Evolutionary conservation across 2,113 vertebrate genomes (phyloP).

Genomic region (mouse (Mus musculus)): DNA sequence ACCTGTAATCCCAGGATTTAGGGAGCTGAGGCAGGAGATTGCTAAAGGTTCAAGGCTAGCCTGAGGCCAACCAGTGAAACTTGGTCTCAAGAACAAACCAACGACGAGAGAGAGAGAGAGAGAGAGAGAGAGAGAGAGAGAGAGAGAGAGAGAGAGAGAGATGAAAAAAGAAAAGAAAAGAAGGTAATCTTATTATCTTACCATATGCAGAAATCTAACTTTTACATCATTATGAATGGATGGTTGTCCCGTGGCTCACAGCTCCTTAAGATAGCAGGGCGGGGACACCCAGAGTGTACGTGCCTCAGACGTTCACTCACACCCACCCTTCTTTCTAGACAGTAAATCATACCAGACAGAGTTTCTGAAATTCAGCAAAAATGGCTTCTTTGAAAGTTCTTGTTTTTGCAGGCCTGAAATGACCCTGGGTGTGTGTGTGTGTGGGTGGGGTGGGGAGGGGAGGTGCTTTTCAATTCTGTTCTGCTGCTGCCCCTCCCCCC

Average conservation of each 20-base stretch:
- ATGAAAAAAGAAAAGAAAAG: neutral
- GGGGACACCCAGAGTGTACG: neutral
- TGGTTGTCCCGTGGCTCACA: neutral
- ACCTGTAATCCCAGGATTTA: neutral
- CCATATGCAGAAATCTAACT: neutral
- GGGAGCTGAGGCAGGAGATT: neutral
- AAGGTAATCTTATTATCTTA: neutral
- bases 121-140: too few relatives aligned
- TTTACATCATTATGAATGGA: neutral
- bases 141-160: too few relatives aligned
- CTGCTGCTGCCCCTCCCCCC: neutral
- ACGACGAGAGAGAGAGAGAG: neutral
- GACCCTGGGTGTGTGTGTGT: neutral
- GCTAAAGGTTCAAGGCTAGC: neutral
- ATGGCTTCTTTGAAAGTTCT: neutral
- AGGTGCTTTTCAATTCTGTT: neutral
- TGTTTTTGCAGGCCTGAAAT: neutral
- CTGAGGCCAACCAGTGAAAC: neutral
- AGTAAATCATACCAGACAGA: neutral
- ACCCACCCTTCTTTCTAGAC: neutral
- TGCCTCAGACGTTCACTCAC: neutral
- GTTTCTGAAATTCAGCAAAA: neutral
- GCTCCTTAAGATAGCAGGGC: neutral
- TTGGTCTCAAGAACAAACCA: neutral
- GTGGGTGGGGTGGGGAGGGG: too few relatives aligned